A percentile compares a stretch with the other conserved stretches of the same genome.
phyloP scores from a whole-genome alignment of 2,888 invertebrate genomes.

The Aspidiotus destructor region DNA sequence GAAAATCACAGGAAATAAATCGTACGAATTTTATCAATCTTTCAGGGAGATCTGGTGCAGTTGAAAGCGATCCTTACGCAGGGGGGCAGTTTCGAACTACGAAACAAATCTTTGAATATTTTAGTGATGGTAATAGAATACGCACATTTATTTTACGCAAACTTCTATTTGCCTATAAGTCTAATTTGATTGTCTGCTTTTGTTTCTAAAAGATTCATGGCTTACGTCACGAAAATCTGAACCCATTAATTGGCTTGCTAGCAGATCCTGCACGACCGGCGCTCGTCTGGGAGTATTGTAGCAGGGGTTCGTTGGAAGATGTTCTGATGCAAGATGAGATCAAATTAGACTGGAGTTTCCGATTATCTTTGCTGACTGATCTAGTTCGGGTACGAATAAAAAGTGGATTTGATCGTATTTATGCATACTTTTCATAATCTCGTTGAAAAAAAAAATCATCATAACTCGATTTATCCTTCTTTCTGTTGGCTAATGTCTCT shows the following conservation, averaged over 20 bases:
- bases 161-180: not conserved
- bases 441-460: not conserved
- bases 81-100: constrained; percentile 58
- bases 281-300: constrained; percentile 78
- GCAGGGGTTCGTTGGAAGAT: constrained; percentile 78
- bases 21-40: too few species aligned
- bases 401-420: not conserved
- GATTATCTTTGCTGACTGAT: constrained; percentile 83
- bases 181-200: not conserved
- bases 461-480: not conserved
- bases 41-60: constrained; percentile 80
- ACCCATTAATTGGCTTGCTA: constrained; percentile 77
- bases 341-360: constrained; percentile 90
- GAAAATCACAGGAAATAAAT: too few species aligned
- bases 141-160: not conserved
- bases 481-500: not conserved
- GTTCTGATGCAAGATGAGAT: constrained; percentile 81
- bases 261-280: constrained; percentile 67
- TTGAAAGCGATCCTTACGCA: constrained; percentile 61
- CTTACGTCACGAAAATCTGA: constrained; percentile 81
- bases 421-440: not conserved
- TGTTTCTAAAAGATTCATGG: constrained; percentile 57
- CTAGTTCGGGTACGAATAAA: constrained; percentile 60
- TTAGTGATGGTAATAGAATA: constrained; percentile 51
- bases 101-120: constrained; percentile 68